phyloP scores from a whole-genome alignment of 2,888 invertebrate genomes.

The Ctena decussata region DNA sequence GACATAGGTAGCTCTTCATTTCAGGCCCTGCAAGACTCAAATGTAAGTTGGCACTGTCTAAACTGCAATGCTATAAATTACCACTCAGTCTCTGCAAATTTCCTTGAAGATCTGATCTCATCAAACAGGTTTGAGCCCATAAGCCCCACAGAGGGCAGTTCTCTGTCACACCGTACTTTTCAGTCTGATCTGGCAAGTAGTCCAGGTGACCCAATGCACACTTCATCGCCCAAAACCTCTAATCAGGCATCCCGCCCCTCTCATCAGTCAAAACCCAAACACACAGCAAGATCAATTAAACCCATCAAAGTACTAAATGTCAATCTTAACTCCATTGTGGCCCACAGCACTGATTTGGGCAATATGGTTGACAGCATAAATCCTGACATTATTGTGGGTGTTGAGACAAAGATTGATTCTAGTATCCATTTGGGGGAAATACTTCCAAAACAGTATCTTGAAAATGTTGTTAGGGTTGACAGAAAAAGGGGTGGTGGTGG shows the following conservation, averaged over 20 bases:
- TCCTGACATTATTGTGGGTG: too few species aligned
- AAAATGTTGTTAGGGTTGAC: conserved; percentile 18
- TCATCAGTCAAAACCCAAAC: background rate
- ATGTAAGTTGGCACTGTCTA: conserved; percentile 4
- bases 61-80: conserved; percentile 5
- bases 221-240: background rate
- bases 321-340: conserved; percentile 13
- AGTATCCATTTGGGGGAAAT: conserved; percentile 5
- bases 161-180: background rate
- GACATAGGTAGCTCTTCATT: conserved; percentile 9
- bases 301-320: conserved; percentile 17
- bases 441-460: conserved; percentile 10
- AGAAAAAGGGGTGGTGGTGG: conserved; percentile 1
- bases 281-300: conserved; percentile 2
- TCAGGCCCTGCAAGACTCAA: conserved; percentile 1
- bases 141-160: background rate
- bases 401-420: conserved; percentile 9
- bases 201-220: background rate
- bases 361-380: conserved; percentile 10
- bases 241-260: too few species aligned
- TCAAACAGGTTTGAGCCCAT: conserved; percentile 15
- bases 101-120: background rate
- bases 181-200: too few species aligned
- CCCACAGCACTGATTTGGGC: background rate
- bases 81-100: too few species aligned